Evolutionary conservation across 2,113 vertebrate genomes (phyloP).

Genomic region (Australoheros scitulus): DNA sequence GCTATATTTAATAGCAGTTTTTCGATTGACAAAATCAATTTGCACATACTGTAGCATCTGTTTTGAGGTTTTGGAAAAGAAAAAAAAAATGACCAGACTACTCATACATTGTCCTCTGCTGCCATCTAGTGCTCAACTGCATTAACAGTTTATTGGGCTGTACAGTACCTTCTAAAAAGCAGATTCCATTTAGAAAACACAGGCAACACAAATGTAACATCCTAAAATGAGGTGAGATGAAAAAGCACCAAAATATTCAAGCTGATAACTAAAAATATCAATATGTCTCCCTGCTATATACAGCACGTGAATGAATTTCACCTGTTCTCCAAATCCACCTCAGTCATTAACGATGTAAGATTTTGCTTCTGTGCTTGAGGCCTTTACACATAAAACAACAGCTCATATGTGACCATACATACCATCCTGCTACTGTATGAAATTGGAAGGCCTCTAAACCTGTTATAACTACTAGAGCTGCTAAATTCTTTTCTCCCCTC

Average conservation of each 20-base stretch:
- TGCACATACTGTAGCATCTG: not conserved
- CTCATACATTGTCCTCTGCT: constrained; percentile 55
- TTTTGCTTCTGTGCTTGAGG: not conserved
- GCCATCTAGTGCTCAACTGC: constrained; percentile 68
- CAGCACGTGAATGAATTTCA: not conserved
- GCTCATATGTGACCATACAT: not conserved
- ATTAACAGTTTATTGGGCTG: not conserved
- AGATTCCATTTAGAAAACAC: not conserved
- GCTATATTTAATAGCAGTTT: not conserved
- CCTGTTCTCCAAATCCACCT: not conserved
- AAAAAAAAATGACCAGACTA: not conserved
- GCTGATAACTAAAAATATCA: not conserved
- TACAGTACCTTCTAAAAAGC: not conserved
- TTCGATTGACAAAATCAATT: not conserved
- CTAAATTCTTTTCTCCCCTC: not conserved
- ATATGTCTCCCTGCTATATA: not conserved
- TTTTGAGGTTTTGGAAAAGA: not conserved
- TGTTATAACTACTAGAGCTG: not conserved
- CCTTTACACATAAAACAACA: not conserved
- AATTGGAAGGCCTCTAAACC: not conserved
- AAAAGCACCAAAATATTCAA: not conserved
- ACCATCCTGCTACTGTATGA: not conserved
- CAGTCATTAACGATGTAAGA: not conserved
- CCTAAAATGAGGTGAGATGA: not conserved
- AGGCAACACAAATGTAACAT: not conserved